Percentiles rank a stretch among this genome's conserved stretches.
Conservation (phyloP, 2,888 invertebrate genomes). For the Pristionchus fissidentatus region DNA sequence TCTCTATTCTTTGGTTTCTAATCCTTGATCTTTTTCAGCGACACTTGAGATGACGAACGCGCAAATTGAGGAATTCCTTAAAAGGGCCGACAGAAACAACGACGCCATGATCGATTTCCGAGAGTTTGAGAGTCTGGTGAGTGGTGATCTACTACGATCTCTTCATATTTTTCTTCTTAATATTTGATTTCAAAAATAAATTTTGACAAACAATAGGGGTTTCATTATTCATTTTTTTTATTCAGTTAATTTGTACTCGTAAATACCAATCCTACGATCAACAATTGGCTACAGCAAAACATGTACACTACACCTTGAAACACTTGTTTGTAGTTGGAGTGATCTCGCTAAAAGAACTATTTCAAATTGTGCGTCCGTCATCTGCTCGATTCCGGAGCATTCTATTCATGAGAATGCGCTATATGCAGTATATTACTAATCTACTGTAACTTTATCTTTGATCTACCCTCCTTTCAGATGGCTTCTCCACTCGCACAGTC, state of each 20-base stretch:
- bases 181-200: not conserved
- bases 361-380: too few relatives aligned
- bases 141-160: conserved; percentile 1
- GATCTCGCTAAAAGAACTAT: too few relatives aligned
- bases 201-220: too few relatives aligned
- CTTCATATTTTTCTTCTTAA: not conserved
- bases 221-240: too few relatives aligned
- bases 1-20: not conserved
- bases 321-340: too few relatives aligned
- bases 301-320: too few relatives aligned
- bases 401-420: too few relatives aligned
- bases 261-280: too few relatives aligned
- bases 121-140: conserved; percentile 60
- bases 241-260: too few relatives aligned
- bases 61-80: conserved; percentile 53
- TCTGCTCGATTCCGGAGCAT: too few relatives aligned
- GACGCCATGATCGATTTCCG: conserved; percentile 56
- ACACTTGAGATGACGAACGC: conserved; percentile 30
- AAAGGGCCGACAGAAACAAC: conserved; percentile 55
- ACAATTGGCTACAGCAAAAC: too few relatives aligned
- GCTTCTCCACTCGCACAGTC: conserved; percentile 36
- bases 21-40: not conserved
- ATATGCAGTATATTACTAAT: too few relatives aligned
- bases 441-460: not conserved
- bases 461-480: conserved; percentile 11